Conservation (phyloP, 2,888 invertebrate species). For the Oligia fasciuncula region DNA sequence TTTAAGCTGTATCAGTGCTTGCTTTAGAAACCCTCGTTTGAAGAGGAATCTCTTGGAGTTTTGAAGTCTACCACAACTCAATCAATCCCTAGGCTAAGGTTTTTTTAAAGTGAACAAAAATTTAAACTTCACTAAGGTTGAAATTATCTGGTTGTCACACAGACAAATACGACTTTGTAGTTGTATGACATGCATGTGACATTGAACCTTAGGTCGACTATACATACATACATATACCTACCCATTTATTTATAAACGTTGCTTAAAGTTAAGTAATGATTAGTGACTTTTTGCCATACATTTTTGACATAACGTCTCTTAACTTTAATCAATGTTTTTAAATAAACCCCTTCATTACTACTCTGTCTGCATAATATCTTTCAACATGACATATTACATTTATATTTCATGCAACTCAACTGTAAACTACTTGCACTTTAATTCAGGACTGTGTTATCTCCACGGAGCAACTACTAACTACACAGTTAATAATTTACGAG, state of each 20-base stretch:
- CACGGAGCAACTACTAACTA: conserved; percentile 31
- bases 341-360: background rate
- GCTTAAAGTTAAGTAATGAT: background rate
- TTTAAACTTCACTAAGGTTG: background rate
- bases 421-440: conserved; percentile 43
- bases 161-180: background rate
- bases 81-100: background rate
- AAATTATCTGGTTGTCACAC: background rate
- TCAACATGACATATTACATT: background rate
- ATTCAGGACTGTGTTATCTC: conserved; percentile 48
- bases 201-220: background rate
- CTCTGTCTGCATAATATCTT: background rate
- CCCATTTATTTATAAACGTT: background rate
- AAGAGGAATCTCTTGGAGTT: background rate
- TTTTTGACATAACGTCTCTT: background rate
- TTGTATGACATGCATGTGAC: background rate
- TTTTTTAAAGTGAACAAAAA: background rate
- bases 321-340: background rate
- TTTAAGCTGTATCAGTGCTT: background rate
- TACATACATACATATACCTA: background rate
- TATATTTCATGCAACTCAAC: conserved; percentile 8
- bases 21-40: background rate
- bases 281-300: background rate
- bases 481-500: conserved; percentile 52
- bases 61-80: background rate